Evolutionary conservation across 2,113 vertebrate species (phyloP).

Genomic region (Tapirus terrestris): DNA sequence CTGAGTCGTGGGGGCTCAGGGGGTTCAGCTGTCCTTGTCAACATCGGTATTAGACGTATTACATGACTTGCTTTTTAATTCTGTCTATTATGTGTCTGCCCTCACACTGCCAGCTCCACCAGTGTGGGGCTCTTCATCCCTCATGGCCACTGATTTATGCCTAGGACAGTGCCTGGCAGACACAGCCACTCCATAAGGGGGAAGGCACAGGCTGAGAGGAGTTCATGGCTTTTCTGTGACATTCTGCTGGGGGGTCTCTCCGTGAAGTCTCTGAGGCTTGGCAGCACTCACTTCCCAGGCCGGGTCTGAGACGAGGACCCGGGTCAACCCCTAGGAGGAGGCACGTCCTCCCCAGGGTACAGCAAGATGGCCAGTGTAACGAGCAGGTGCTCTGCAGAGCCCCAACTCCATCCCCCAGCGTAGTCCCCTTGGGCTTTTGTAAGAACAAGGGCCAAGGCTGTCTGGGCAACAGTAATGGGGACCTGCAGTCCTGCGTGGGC

Average conservation of each 20-base stretch:
- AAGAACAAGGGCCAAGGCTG: conserved; percentile 15
- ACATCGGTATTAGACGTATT: rapidly evolving
- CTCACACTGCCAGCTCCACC: rapidly evolving
- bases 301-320: not conserved
- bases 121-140: rapidly evolving
- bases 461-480: not conserved
- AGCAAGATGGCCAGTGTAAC: not conserved
- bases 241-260: not conserved
- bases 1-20: not conserved
- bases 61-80: rapidly evolving
- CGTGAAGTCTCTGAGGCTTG: rapidly evolving
- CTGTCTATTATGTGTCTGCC: not conserved
- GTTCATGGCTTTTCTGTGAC: not conserved
- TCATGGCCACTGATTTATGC: rapidly evolving
- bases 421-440: conserved; percentile 24
- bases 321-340: rapidly evolving
- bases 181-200: rapidly evolving
- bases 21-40: not conserved
- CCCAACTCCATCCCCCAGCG: rapidly evolving
- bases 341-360: too few relatives aligned
- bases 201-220: not conserved
- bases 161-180: not conserved
- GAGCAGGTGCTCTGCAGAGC: not conserved
- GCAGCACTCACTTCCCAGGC: not conserved
- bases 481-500: conserved; percentile 15